phyloP scores from a whole-genome alignment of 2,113 vertebrate genomes.

The Penelope pileata region DNA sequence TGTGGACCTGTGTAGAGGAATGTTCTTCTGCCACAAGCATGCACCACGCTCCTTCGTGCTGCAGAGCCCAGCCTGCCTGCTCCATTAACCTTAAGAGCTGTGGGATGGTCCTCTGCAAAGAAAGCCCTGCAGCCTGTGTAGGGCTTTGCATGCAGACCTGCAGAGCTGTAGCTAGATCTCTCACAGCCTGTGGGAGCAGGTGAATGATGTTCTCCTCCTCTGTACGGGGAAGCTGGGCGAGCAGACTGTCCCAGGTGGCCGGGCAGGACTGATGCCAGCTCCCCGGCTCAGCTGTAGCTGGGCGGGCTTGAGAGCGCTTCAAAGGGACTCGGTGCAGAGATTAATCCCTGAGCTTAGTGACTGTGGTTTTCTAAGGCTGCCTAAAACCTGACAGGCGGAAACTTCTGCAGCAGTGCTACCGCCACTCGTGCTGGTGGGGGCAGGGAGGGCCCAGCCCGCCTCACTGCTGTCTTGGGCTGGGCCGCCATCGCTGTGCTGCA shows the following conservation, averaged over 20 bases:
- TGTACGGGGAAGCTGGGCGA: neutral
- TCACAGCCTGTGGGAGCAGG: neutral
- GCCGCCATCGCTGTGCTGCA: neutral
- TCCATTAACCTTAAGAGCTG: neutral
- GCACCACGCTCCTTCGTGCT: neutral
- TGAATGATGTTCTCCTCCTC: conserved; percentile 16
- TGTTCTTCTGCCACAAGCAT: neutral
- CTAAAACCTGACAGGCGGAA: neutral
- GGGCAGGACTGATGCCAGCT: neutral
- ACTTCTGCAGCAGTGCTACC: neutral
- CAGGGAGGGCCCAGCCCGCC: neutral
- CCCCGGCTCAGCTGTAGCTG: neutral
- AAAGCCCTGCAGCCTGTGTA: neutral
- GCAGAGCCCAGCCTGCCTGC: neutral
- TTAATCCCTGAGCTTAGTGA: neutral
- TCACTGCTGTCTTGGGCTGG: neutral
- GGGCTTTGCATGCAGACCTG: neutral
- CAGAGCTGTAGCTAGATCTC: neutral
- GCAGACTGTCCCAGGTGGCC: neutral
- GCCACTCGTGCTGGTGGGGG: neutral
- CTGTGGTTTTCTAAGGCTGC: neutral
- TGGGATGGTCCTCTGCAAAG: neutral
- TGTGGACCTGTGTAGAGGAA: neutral
- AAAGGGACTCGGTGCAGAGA: neutral
- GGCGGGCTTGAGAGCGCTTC: neutral